Percentiles rank a stretch among this genome's conserved stretches.
phyloP scores from a whole-genome alignment of 2,888 invertebrate species.

The Agonopterix arenella region DNA sequence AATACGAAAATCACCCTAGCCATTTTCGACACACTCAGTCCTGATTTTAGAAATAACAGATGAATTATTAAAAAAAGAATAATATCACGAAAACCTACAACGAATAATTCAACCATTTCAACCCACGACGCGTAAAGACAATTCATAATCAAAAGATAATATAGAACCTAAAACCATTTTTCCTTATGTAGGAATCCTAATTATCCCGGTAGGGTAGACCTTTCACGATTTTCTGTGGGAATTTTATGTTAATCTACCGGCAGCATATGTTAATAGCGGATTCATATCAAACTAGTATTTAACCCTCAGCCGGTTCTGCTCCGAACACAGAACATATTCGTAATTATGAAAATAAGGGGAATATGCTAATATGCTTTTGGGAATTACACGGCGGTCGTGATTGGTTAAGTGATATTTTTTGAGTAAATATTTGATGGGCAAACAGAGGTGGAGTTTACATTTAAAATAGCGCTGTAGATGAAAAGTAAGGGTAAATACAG shows the following conservation, averaged over 20 bases:
- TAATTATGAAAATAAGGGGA: conserved; percentile 10
- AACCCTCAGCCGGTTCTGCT: conserved; percentile 28
- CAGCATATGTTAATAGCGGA: conserved; percentile 55
- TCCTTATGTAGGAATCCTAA: conserved; percentile 46
- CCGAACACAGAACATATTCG: conserved; percentile 8
- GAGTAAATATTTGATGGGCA: conserved; percentile 1
- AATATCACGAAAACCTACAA: too few species aligned
- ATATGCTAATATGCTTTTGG: conserved; percentile 26
- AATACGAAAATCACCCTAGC: too few species aligned
- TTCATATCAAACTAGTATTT: conserved; percentile 48
- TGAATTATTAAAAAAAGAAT: too few species aligned
- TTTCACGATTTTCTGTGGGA: conserved; percentile 51
- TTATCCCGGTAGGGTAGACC: conserved; percentile 45
- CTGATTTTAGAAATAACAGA: too few species aligned
- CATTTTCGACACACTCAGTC: too few species aligned
- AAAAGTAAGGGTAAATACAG: too few species aligned
- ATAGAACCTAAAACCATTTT: conserved; percentile 37
- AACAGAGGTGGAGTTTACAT: too few species aligned
- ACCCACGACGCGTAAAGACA: neutral
- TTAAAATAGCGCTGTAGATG: too few species aligned
- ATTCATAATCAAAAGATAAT: neutral
- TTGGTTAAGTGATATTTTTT: conserved; percentile 20
- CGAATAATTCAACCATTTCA: too few species aligned
- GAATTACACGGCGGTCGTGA: conserved; percentile 23
- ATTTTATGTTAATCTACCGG: conserved; percentile 56